Base-by-base conservation (phyloP, 2,113 vertebrate species). In the Erythrocercus mccallii region DNA sequence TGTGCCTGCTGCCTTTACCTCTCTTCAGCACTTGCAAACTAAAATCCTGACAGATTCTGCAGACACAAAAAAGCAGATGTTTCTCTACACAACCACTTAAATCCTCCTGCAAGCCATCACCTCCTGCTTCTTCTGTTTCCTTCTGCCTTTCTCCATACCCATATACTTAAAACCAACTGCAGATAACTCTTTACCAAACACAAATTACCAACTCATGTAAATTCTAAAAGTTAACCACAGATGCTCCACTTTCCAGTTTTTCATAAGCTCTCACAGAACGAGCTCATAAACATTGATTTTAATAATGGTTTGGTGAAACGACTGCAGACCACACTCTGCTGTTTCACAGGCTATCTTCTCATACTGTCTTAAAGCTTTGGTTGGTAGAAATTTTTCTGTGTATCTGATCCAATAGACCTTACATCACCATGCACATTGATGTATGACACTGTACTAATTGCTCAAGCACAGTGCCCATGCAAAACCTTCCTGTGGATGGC, bases 391-490 rank as follows among this genome's bases (percentile, higher is more conserved):
- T 56, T 15, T 35, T 5, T 37, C 44, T 24, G 11, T 9, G 6
- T 4, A 15, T 23, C 51, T 6, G 18, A 53, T 12, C 31, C 51
- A 33, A 15, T 0, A 83, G 38, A 44, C 8, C 17, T 61, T 31
- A 31, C 0, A 0, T 23, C 69, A 77, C 13, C 50, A 6, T 3
- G 10, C 23, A 33, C 47, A 20, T 2, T 9, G 37, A 56, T 21
- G 22, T 17, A 56, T 4, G 15, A 51, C 21, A 44, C 45, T 53
- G 27, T 15, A 47, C 7, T 15, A 48, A 61, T 1, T n/a, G 38
- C 66, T 88, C n/a, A 54, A 53, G 53, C 7, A 53, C 71, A 69
- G 54, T 12, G 20, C 2, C 30, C 47, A 35, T 5, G 3, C 28
- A 74, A 89, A 94, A 51, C 21, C 28, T 10, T 62, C 53, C 69